Evolutionary conservation across 2,888 invertebrate species (phyloP), one percentile per base, ranked within the genome.

Genomic region (Agonopterix heracliana): DNA sequence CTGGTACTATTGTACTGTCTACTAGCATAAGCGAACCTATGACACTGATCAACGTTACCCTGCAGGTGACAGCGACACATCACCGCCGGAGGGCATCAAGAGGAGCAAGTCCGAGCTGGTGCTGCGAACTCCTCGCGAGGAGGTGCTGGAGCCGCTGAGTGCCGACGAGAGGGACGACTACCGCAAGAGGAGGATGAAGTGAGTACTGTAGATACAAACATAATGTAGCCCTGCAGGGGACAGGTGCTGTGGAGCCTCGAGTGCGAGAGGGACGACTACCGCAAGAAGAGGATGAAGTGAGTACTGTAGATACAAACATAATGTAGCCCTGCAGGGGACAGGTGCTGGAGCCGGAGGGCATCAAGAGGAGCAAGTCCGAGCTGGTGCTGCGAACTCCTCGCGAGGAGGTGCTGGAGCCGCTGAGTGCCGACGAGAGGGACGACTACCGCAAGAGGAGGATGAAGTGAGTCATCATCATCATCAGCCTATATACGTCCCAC

Each of bases 311-410:
- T 35, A 4, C 35, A 26, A 35, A 13, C 3, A 11, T 17, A 3
- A 17, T 17, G 26, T 26, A 3, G 26, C 1, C 36, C n/a, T 10
- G 1, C 50, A 36, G 73, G 69, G 1, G 76, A 76, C 26, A 71
- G 68, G n/a, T n/a, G n/a, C n/a, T n/a, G 26, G 75, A 72, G 0
- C 26, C 60, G 10, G 80, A 78, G 38, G 77, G 79, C 36, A 77
- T 85, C 53, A 84, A 83, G 57, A 70, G 87, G 45, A 80, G 86
- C 65, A 86, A 86, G 59, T 88, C 86, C 0, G 87, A 87, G 64
- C 64, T 88, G 58, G 76, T 81, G 52, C 63, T 87, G 56, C 59
- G 63, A 35, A 66, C 69, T 36, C 72, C 67, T 41, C 66, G 73
- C 0, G 76, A 74, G 43, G 77, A 74, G 11, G 60, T 64, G 7